Evolutionary conservation across 2,113 vertebrate species (phyloP).

Genomic region (Monarcha castaneiventris): DNA sequence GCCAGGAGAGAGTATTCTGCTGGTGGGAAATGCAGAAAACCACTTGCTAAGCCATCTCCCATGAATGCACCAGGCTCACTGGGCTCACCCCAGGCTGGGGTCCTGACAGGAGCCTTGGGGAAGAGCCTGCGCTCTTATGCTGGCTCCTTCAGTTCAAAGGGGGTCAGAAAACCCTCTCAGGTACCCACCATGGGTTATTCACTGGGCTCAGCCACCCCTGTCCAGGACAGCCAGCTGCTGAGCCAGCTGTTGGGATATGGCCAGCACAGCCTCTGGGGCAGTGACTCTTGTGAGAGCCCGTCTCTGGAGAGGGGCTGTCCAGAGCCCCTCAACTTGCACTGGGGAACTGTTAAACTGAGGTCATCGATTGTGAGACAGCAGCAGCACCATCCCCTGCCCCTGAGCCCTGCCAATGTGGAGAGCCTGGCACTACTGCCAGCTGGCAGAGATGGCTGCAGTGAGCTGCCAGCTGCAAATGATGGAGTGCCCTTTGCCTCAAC

Average conservation of each 20-base stretch:
- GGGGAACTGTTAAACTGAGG: slow-evolving; percentile 76
- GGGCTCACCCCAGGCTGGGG: slow-evolving; percentile 68
- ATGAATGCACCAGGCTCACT: neutral
- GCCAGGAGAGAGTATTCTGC: neutral
- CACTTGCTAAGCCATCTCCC: neutral
- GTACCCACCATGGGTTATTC: slow-evolving; percentile 69
- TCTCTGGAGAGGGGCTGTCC: slow-evolving; percentile 64
- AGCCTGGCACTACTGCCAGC: slow-evolving; percentile 71
- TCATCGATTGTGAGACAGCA: slow-evolving; percentile 77
- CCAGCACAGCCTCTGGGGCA: slow-evolving; percentile 67
- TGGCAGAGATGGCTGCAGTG: slow-evolving; percentile 75
- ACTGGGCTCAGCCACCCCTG: slow-evolving; percentile 62
- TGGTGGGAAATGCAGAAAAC: slow-evolving; percentile 3
- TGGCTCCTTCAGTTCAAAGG: slow-evolving; percentile 52
- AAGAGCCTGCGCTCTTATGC: slow-evolving; percentile 67
- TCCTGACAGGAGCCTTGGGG: slow-evolving; percentile 67
- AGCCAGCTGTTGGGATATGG: slow-evolving; percentile 80
- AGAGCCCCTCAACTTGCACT: slow-evolving; percentile 72
- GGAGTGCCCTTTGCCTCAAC: slow-evolving; percentile 75
- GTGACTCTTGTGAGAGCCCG: slow-evolving; percentile 43
- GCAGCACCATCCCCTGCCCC: slow-evolving; percentile 68
- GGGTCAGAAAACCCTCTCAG: slow-evolving; percentile 72
- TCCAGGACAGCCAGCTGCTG: slow-evolving; percentile 80
- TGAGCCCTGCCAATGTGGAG: slow-evolving; percentile 64
- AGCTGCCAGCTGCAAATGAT: slow-evolving; percentile 71